Evolutionary conservation across 2,113 vertebrate genomes (phyloP).

Genomic region (Muntiacus reevesi): DNA sequence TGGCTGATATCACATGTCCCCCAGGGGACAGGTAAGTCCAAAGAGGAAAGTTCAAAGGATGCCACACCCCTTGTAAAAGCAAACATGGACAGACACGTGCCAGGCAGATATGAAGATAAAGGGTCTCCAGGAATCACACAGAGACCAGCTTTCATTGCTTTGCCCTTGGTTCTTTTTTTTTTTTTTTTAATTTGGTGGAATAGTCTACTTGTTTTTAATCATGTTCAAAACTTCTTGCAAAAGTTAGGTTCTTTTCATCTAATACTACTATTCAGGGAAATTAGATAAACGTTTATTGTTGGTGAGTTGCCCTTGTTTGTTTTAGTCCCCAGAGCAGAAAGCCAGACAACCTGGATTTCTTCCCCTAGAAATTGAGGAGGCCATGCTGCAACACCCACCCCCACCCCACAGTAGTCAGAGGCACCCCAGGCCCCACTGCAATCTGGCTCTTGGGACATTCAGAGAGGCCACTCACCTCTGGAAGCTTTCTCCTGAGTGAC

Average conservation of each 20-base stretch:
- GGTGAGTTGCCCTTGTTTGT: background rate
- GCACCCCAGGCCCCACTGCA: background rate
- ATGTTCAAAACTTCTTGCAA: background rate
- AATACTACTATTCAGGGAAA: background rate
- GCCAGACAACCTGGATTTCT: background rate
- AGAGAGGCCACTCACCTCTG: conserved; percentile 38
- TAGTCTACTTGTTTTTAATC: background rate
- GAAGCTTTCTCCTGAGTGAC: background rate
- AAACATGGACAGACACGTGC: background rate
- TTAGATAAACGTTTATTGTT: background rate
- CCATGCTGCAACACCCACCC: background rate
- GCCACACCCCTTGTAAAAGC: background rate
- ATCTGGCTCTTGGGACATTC: background rate
- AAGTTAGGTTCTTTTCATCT: background rate
- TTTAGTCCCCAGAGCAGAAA: conserved; percentile 6
- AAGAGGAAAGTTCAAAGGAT: conserved; percentile 24
- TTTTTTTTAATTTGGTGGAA: background rate
- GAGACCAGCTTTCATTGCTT: background rate
- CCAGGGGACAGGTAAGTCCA: background rate
- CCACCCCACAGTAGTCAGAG: background rate
- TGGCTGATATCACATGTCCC: background rate
- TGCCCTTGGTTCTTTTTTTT: background rate
- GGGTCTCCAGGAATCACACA: background rate
- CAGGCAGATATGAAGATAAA: background rate
- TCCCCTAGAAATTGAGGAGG: background rate